Evolutionary conservation across 1,140 invertebrate genomes (phyloP).

Genomic region (Tetranychus urticae): DNA sequence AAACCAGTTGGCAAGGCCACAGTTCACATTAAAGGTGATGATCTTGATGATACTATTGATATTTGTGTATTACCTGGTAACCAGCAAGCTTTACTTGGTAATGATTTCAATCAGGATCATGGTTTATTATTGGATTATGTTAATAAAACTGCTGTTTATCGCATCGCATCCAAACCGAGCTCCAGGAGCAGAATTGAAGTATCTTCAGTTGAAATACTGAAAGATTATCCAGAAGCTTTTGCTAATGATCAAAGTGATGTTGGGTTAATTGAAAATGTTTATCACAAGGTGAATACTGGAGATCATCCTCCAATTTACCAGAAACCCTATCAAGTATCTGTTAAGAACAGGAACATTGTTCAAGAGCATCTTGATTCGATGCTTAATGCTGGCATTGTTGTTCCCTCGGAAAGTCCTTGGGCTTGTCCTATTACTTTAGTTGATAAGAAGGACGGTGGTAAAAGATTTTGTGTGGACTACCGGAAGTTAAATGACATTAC

Average conservation of each 20-base stretch:
- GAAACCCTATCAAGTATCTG: neutral
- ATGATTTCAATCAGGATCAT: neutral
- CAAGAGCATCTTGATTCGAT: neutral
- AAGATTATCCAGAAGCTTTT: neutral
- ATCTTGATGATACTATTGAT: too few species aligned
- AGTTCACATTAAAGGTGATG: too few species aligned
- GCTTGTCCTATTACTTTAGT: neutral
- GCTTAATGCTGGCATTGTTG: neutral
- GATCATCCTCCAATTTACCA: neutral
- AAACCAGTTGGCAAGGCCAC: too few species aligned
- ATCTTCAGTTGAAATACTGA: neutral
- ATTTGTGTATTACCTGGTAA: too few species aligned
- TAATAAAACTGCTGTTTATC: neutral
- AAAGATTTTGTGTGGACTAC: slow-evolving; percentile 4
- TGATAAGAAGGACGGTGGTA: slow-evolving; percentile 2
- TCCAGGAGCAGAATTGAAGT: neutral
- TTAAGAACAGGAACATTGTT: neutral
- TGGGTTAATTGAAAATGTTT: neutral
- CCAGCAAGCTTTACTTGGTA: neutral
- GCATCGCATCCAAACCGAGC: neutral
- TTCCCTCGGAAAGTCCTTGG: neutral
- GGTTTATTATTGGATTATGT: neutral
- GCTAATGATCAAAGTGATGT: neutral
- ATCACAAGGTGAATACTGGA: neutral
- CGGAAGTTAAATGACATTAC: slow-evolving; percentile 6